Evolutionary conservation across 2,797 vertebrate genomes (phyloP).

Genomic region (Poeciliopsis gracilis): DNA sequence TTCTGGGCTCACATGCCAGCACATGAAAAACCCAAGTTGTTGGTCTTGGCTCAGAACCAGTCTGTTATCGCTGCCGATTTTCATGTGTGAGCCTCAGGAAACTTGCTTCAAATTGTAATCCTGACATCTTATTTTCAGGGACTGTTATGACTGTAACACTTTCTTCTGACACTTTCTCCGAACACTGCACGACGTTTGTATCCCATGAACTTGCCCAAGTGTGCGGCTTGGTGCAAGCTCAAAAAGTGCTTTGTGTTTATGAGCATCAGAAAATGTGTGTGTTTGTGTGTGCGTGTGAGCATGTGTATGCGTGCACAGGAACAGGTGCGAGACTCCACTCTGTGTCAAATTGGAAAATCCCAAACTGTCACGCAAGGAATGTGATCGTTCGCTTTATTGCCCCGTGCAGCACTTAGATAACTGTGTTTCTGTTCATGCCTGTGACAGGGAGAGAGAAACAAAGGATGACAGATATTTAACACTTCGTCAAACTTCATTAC

Average conservation of each 20-base stretch:
- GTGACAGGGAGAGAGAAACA: slow-evolving; percentile 16
- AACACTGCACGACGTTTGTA: neutral
- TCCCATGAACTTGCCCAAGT: slow-evolving; percentile 19
- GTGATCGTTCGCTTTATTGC: slow-evolving; percentile 83
- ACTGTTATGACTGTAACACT: slow-evolving; percentile 1
- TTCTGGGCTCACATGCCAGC: slow-evolving; percentile 2
- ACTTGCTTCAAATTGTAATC: slow-evolving; percentile 32
- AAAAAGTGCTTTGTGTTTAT: slow-evolving; percentile 21
- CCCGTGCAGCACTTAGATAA: slow-evolving; percentile 66
- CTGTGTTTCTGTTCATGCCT: slow-evolving; percentile 30
- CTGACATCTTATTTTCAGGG: slow-evolving; percentile 41
- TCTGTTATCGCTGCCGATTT: slow-evolving; percentile 37
- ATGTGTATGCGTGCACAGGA: slow-evolving; percentile 34
- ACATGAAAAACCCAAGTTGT: slow-evolving; percentile 21
- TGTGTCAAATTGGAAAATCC: slow-evolving; percentile 86
- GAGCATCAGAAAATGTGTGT: slow-evolving; percentile 5
- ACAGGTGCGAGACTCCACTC: slow-evolving; percentile 80
- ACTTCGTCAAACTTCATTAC: neutral
- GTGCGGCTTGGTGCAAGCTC: slow-evolving; percentile 9
- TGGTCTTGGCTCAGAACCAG: slow-evolving; percentile 42
- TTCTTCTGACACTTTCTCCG: slow-evolving; percentile 1
- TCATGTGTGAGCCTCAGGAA: slow-evolving; percentile 16
- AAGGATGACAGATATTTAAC: slow-evolving; percentile 1
- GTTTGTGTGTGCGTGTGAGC: slow-evolving; percentile 14
- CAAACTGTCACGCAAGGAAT: slow-evolving; percentile 82